phyloP scores from a whole-genome alignment of 2,113 vertebrate species.

The Actenoides lindsayi region DNA sequence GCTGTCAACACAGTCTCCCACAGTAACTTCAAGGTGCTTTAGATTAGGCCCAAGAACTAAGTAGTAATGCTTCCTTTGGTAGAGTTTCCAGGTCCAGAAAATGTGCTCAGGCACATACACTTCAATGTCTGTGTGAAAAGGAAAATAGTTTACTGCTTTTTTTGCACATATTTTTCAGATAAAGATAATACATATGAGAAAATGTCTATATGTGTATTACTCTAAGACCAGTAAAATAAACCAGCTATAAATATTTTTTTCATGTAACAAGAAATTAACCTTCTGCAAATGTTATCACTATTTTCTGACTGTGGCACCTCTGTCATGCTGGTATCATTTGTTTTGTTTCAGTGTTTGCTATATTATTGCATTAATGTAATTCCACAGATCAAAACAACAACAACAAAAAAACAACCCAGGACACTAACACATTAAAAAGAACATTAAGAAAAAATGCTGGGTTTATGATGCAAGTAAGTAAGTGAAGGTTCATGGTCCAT shows the following conservation, averaged over 20 bases:
- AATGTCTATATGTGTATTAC: background rate
- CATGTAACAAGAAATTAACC: background rate
- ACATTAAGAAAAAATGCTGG: background rate
- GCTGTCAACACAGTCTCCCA: background rate
- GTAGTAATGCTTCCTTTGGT: background rate
- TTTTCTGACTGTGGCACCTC: background rate
- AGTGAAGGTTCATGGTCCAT: background rate
- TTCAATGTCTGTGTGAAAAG: background rate
- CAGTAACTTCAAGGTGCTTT: background rate
- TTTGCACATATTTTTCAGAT: background rate
- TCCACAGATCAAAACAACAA: background rate
- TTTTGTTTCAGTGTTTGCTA: background rate
- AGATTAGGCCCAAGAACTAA: background rate
- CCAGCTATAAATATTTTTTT: background rate
- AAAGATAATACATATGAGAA: background rate
- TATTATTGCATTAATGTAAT: background rate
- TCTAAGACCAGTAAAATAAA: background rate
- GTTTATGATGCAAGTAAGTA: background rate
- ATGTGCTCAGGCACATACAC: background rate
- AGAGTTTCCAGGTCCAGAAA: background rate
- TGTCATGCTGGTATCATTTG: background rate
- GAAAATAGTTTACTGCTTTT: background rate
- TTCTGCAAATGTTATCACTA: background rate
- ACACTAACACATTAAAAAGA: background rate
- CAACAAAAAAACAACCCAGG: no score